Evolutionary conservation across 2,113 vertebrate genomes (phyloP).

Genomic region (Dinomys branickii): DNA sequence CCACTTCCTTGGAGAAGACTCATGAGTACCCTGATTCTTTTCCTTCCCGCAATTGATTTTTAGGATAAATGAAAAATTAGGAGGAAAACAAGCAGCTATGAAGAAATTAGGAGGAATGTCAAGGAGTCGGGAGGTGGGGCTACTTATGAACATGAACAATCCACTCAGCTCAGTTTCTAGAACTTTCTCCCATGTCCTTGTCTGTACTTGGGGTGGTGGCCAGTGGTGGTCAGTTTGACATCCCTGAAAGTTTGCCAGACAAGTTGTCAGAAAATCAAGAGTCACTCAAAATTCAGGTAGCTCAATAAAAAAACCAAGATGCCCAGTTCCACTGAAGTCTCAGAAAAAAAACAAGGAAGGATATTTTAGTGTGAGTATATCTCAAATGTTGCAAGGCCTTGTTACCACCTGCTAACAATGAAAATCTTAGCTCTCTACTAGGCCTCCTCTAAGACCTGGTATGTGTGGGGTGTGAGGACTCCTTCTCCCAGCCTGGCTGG

Average conservation of each 20-base stretch:
- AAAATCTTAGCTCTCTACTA: background rate
- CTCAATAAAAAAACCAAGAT: background rate
- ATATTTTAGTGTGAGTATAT: background rate
- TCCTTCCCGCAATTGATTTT: background rate
- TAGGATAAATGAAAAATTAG: slow-evolving; percentile 12
- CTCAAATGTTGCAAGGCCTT: background rate
- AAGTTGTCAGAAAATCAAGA: background rate
- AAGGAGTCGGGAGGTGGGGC: background rate
- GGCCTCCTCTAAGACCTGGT: background rate
- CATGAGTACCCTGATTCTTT: background rate
- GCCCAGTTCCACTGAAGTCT: background rate
- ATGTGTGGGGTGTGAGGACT: background rate
- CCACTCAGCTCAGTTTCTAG: background rate
- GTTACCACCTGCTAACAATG: background rate
- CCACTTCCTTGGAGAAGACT: slow-evolving; percentile 31
- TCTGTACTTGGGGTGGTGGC: background rate
- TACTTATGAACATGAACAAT: background rate
- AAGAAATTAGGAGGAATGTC: background rate
- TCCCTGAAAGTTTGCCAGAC: background rate
- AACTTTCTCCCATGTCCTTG: background rate
- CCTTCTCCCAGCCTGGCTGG: background rate
- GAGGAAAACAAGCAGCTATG: background rate
- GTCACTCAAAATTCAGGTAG: background rate
- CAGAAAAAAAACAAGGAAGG: background rate
- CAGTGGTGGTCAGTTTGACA: background rate